Evolutionary conservation across 2,888 invertebrate species (phyloP), one percentile per base, ranked within the genome.

Genomic region (Aradus depressus): DNA sequence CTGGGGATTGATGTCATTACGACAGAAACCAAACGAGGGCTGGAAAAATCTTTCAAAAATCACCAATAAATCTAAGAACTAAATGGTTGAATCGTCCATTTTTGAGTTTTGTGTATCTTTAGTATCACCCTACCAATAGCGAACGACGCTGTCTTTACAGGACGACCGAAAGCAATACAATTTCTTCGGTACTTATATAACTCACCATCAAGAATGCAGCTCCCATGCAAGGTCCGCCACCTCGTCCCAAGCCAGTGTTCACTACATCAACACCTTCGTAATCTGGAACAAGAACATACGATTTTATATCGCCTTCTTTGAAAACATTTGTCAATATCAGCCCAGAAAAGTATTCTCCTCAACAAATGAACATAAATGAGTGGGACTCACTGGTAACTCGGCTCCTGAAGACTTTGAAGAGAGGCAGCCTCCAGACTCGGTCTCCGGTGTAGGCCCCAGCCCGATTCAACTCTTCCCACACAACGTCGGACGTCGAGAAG

Each of bases 401-500:
- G 23, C 48, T 48, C 10, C 55, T 51, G 34, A 55, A 55, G 42
- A 51, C 52, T 26, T 58, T 55, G 45, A 54, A 59, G 22, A 80
- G 62, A 0, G 79, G 79, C 67, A 79, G 68, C 41, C 77, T 67
- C 79, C 79, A 80, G 3, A 80, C 64, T 16, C 79, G 66, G 62
- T 79, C 79, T 0, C 79, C 79, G 4, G 76, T 74, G 19, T 67
- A 60, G 1, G 65, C 64, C 12, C 77, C 75, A 12, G 77, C 75
- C 64, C 70, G 66, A 47, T 72, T 69, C 39, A 79, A 63, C 64
- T 65, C 64, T 49, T 74, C 67, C 71, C 72, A 79, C 23, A 74
- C 61, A 22, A 64, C 64, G n/a, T 70, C 68, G 0, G 73, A 73
- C 50, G 73, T 77, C 16, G 74, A 70, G 61, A 72, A 80, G 1